These are phyloP conservation scores for Crotalus viridis DNA, from an alignment of 2,113 vertebrate species.

Conservation along the genomic window DNA sequence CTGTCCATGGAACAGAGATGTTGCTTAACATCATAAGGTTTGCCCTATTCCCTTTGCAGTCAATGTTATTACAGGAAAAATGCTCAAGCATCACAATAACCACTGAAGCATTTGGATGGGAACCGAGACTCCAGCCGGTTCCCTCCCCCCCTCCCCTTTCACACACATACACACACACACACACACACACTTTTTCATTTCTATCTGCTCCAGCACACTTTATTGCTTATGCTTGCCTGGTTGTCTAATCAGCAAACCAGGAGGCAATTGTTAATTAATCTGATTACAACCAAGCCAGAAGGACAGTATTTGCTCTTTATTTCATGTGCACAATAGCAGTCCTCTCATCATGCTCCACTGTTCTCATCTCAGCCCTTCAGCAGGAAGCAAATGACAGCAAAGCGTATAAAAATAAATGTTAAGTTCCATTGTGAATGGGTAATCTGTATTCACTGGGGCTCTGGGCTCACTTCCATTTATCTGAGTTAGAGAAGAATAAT, in stretches of 20 bases:
- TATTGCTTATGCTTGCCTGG: conserved; percentile 28
- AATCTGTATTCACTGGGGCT: conserved; percentile 18
- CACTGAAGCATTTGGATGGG: conserved; percentile 34
- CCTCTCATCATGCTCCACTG: conserved; percentile 2
- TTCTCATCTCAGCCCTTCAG: conserved; percentile 19
- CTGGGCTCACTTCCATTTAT: conserved; percentile 16
- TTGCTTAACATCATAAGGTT: background rate
- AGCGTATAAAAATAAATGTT: background rate
- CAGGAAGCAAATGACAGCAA: conserved; percentile 23
- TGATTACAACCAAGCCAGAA: conserved; percentile 34
- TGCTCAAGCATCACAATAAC: background rate
- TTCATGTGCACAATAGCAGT: background rate
- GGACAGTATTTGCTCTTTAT: conserved; percentile 18
- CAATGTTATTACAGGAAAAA: background rate
- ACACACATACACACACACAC: background rate
- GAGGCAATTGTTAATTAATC: conserved; percentile 42
- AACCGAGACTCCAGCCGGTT: background rate
- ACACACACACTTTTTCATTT: conserved; percentile 10
- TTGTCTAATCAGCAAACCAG: conserved; percentile 18
- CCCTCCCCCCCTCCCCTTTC: background rate
- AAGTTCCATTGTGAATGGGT: conserved; percentile 26
- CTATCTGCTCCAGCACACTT: conserved; percentile 15
- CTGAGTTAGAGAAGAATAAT: conserved; percentile 10
- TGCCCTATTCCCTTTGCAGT: background rate
- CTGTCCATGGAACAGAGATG: no score